Conservation (phyloP, 1,140 invertebrate species). For the Pseudomyrmex flavicornis region DNA sequence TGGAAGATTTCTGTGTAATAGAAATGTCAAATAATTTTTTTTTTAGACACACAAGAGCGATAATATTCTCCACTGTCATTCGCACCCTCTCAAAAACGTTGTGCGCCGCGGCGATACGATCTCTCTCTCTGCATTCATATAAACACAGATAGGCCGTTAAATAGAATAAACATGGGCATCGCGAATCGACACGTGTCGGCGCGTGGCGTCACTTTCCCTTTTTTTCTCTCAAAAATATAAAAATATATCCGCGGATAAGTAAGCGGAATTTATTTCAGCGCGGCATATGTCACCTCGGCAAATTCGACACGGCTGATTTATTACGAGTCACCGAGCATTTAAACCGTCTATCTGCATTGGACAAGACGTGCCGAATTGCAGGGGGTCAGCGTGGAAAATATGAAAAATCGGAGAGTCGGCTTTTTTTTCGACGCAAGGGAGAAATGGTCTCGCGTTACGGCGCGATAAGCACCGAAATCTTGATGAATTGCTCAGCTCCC, state of each 20-base stretch:
- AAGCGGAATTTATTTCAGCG: conserved; percentile 30
- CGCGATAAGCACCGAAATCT: conserved; percentile 62
- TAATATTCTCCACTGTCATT: not conserved
- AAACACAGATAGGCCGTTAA: conserved; percentile 15
- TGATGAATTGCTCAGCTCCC: conserved; percentile 66
- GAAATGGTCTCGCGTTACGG: conserved; percentile 26
- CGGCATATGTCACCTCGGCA: conserved; percentile 53
- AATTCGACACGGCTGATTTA: conserved; percentile 68
- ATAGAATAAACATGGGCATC: conserved; percentile 16
- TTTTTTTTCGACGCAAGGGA: not conserved
- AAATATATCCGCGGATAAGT: conserved; percentile 37
- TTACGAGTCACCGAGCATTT: conserved; percentile 32
- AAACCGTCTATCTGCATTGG: conserved; percentile 62
- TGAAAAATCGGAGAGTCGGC: conserved; percentile 68
- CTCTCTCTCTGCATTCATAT: conserved; percentile 15
- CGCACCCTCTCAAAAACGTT: not conserved
- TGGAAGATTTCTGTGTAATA: too few species aligned
- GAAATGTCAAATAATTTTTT: too few species aligned
- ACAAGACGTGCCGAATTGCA: conserved; percentile 30
- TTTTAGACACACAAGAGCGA: too few species aligned
- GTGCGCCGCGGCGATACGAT: not conserved
- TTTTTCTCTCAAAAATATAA: conserved; percentile 8
- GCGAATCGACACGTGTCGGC: conserved; percentile 45
- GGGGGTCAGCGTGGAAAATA: conserved; percentile 61
- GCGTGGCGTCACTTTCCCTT: conserved; percentile 16